A percentile compares a stretch with the other conserved stretches of the same genome.
Conservation (phyloP, 2,797 vertebrate species). For the Ispidina lecontei region DNA sequence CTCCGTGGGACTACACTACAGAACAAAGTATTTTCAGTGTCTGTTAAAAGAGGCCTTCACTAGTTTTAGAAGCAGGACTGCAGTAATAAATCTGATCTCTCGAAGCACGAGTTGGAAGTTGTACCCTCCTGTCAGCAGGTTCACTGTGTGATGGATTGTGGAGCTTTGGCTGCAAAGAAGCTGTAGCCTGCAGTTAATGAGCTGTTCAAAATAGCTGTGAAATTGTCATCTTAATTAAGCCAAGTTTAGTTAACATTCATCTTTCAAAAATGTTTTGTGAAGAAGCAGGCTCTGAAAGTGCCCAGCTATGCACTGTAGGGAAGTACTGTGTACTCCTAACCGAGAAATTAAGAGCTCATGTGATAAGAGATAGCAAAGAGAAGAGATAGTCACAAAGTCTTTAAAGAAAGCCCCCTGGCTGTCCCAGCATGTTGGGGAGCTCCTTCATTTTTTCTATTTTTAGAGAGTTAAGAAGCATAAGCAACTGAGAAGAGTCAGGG, state of each 20-base stretch:
- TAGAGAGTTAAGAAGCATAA: not conserved
- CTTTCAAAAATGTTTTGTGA: not conserved
- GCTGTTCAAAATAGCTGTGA: slow-evolving; percentile 62
- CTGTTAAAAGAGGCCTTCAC: not conserved
- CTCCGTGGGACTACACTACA: not conserved
- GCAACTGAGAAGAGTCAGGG: not conserved
- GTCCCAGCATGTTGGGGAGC: not conserved
- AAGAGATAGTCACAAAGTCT: not conserved
- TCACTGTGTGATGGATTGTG: slow-evolving; percentile 34
- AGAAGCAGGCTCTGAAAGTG: not conserved
- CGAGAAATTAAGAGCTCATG: not conserved
- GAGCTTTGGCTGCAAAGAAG: slow-evolving; percentile 43
- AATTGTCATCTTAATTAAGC: slow-evolving; percentile 63
- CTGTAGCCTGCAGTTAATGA: slow-evolving; percentile 55
- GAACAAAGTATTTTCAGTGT: not conserved
- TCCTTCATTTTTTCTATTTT: not conserved
- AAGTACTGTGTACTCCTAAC: not conserved
- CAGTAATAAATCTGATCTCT: slow-evolving; percentile 42
- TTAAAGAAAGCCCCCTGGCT: not conserved
- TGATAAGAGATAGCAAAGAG: not conserved
- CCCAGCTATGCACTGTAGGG: not conserved
- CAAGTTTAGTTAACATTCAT: slow-evolving; percentile 52
- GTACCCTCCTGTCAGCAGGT: slow-evolving; percentile 49
- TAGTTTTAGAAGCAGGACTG: not conserved
- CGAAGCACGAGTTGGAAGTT: slow-evolving; percentile 7